These are phyloP conservation scores for Planococcus citri DNA, from an alignment of 1,140 invertebrate genomes.

Conservation along the genomic window DNA sequence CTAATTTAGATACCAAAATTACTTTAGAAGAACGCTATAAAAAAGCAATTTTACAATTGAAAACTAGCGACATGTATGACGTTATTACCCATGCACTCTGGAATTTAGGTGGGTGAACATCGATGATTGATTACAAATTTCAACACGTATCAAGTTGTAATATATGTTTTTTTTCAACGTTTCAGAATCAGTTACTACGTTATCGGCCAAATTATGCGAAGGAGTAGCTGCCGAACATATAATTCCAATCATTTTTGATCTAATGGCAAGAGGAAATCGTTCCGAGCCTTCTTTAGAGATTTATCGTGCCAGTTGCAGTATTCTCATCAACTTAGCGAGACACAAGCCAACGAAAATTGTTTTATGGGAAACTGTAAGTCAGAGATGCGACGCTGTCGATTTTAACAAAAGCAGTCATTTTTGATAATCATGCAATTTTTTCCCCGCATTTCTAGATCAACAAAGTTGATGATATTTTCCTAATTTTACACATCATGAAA, in stretches of 20 bases:
- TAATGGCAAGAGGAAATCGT: constrained; percentile 4
- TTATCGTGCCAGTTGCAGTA: background rate
- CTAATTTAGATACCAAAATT: background rate
- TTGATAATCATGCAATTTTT: background rate
- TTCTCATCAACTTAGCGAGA: constrained; percentile 1
- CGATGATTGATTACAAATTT: no score
- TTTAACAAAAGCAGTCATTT: background rate
- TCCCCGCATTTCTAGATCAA: background rate
- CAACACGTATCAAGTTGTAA: no score
- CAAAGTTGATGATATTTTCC: background rate
- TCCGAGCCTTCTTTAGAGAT: background rate
- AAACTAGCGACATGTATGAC: constrained; percentile 8
- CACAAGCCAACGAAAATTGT: background rate
- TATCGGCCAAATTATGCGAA: constrained; percentile 13
- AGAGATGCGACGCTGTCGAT: background rate
- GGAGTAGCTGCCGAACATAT: background rate
- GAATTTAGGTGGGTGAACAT: constrained; percentile 7
- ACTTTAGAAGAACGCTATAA: constrained; percentile 10
- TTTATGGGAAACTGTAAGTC: background rate
- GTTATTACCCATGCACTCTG: background rate
- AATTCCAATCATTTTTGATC: background rate
- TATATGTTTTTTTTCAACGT: no score
- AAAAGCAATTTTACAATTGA: background rate
- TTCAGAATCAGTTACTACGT: background rate
- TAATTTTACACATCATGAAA: constrained; percentile 8